phyloP scores from a whole-genome alignment of 2,888 invertebrate species.

The Pyrochroa serraticornis region DNA sequence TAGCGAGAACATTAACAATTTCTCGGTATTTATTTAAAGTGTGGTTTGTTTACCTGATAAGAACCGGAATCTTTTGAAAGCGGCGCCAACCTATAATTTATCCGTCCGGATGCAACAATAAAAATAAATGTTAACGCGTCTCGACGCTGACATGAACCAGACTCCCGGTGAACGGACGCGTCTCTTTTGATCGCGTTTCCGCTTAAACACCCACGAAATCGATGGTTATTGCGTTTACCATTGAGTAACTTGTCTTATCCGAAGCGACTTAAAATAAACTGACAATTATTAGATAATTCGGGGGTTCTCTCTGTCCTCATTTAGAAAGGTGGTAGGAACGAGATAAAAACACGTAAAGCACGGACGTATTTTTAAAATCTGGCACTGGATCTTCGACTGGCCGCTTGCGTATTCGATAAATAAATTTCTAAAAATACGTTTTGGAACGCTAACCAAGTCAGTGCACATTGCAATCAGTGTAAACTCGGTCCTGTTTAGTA shows the following conservation, averaged over 20 bases:
- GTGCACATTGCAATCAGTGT: conserved; percentile 16
- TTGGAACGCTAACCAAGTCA: conserved; percentile 1
- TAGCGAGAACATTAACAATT: too few species aligned
- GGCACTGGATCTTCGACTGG: conserved; percentile 19
- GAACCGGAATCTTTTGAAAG: conserved; percentile 5
- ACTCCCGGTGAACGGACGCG: too few species aligned
- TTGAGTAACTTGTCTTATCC: conserved; percentile 11
- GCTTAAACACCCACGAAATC: conserved; percentile 10
- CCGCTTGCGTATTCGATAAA: conserved; percentile 25
- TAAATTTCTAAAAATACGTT: conserved; percentile 24
- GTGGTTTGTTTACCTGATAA: conserved; percentile 8
- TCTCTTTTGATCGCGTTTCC: neutral
- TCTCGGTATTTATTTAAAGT: too few species aligned
- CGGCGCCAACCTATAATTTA: neutral
- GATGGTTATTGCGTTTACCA: conserved; percentile 8
- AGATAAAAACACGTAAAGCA: conserved; percentile 26
- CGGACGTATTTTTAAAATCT: conserved; percentile 28
- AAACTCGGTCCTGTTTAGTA: conserved; percentile 3
- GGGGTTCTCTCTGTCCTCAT: conserved; percentile 33
- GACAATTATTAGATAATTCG: conserved; percentile 34
- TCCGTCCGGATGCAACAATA: conserved; percentile 5
- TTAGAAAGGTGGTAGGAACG: conserved; percentile 30
- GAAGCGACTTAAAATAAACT: conserved; percentile 32
- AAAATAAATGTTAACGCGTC: conserved; percentile 6
- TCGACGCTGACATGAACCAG: too few species aligned